These are phyloP conservation scores for Melanotaenia pygmaea DNA, from an alignment of 2,797 vertebrate genomes.

Conservation along the genomic window DNA sequence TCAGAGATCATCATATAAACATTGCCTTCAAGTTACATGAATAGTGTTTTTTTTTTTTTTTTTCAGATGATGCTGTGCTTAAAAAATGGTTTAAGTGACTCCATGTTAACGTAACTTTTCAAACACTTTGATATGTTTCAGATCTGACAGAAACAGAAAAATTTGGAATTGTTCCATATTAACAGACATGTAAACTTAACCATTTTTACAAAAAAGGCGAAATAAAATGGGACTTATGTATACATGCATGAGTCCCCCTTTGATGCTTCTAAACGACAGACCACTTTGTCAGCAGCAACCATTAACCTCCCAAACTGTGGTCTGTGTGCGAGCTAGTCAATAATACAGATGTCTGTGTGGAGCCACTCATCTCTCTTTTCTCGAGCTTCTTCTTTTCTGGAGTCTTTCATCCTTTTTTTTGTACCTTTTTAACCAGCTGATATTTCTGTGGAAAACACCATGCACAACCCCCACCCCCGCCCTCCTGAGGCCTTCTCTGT, in stretches of 20 bases:
- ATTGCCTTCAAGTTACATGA: neutral
- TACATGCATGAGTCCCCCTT: neutral
- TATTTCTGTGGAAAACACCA: slow-evolving; percentile 44
- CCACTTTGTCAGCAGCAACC: neutral
- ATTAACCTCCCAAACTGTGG: neutral
- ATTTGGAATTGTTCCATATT: neutral
- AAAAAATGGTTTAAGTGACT: neutral
- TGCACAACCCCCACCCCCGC: neutral
- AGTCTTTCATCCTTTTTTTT: slow-evolving; percentile 39
- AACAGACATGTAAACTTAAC: neutral
- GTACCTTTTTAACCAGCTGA: slow-evolving; percentile 54
- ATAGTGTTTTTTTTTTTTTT: too few species aligned
- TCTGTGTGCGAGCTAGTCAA: neutral
- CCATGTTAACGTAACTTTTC: neutral
- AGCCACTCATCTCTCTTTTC: neutral
- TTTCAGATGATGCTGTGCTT: too few species aligned
- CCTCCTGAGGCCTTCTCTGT: slow-evolving; percentile 47
- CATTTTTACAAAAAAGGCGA: neutral
- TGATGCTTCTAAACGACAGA: neutral
- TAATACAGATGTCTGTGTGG: neutral
- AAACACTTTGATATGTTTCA: neutral
- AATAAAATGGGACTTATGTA: neutral
- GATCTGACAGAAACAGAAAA: neutral
- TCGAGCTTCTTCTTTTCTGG: neutral
- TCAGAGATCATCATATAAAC: neutral